Conservation (phyloP, 1,140 invertebrate species). For the Diachasma alloeum region DNA sequence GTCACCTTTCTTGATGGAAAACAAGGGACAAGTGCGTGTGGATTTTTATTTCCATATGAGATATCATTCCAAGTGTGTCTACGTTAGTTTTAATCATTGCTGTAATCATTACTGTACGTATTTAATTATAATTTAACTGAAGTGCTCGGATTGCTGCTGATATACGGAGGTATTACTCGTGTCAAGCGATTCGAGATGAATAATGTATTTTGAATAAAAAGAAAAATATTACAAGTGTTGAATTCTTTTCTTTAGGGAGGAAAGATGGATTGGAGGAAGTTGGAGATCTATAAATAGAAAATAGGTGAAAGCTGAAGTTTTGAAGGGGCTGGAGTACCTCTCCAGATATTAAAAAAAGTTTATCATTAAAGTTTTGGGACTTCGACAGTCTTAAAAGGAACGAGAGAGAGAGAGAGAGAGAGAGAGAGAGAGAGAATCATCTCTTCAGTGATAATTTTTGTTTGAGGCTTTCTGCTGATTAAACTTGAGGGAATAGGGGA, state of each 20-base stretch:
- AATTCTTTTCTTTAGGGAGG: too few species aligned
- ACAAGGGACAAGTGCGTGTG: background rate
- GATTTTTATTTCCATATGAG: background rate
- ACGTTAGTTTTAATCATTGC: background rate
- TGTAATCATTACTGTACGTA: background rate
- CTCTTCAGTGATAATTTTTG: background rate
- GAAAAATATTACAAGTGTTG: background rate
- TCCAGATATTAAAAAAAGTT: background rate
- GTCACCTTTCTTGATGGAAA: background rate
- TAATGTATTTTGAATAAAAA: constrained; percentile 1
- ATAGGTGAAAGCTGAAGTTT: background rate
- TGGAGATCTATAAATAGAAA: background rate
- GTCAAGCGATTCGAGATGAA: background rate
- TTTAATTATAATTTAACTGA: background rate
- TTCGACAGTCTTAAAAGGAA: too few species aligned
- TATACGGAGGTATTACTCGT: background rate
- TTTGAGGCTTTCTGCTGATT: background rate
- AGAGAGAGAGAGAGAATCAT: too few species aligned
- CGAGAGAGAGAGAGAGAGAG: too few species aligned
- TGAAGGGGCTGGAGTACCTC: too few species aligned
- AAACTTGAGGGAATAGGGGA: background rate
- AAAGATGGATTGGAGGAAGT: background rate
- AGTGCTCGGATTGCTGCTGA: background rate
- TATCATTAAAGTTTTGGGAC: too few species aligned
- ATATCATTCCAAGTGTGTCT: background rate